These are phyloP conservation scores for Pelmatolapia mariae DNA, from an alignment of 2,113 vertebrate genomes.

Conservation along the genomic window DNA sequence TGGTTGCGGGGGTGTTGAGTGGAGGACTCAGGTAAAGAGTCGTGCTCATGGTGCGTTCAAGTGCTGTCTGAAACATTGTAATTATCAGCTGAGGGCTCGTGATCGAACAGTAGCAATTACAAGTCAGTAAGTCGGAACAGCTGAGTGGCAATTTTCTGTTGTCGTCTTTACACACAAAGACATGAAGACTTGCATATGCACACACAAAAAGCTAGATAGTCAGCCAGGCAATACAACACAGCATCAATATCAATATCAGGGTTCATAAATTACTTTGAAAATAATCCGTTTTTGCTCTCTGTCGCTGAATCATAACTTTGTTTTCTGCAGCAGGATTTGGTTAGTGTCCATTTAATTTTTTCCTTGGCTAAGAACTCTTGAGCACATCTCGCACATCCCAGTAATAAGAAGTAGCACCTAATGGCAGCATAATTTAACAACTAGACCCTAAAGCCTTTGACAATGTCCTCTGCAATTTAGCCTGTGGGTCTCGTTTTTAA, in stretches of 20 bases:
- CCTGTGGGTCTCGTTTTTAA: neutral
- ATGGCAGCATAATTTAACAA: neutral
- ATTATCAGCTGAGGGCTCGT: neutral
- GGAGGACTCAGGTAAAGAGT: constrained; percentile 1
- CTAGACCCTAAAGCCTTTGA: neutral
- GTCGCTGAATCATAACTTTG: neutral
- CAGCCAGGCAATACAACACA: neutral
- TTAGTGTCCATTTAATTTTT: neutral
- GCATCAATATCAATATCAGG: neutral
- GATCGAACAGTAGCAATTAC: neutral
- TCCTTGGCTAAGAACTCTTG: neutral
- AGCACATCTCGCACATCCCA: neutral
- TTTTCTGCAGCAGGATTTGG: neutral
- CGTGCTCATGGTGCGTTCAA: neutral
- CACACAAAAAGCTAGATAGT: neutral
- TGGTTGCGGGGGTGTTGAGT: neutral
- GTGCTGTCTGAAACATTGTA: constrained; percentile 17
- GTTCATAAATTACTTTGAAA: neutral
- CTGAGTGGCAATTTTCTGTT: constrained; percentile 1
- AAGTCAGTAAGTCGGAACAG: neutral
- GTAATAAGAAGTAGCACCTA: neutral
- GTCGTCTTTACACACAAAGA: neutral
- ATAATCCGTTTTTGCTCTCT: neutral
- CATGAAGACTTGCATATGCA: neutral
- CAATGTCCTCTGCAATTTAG: neutral